Evolutionary conservation across 2,113 vertebrate genomes (phyloP).

Genomic region (Corythoichthys haematopterus): DNA sequence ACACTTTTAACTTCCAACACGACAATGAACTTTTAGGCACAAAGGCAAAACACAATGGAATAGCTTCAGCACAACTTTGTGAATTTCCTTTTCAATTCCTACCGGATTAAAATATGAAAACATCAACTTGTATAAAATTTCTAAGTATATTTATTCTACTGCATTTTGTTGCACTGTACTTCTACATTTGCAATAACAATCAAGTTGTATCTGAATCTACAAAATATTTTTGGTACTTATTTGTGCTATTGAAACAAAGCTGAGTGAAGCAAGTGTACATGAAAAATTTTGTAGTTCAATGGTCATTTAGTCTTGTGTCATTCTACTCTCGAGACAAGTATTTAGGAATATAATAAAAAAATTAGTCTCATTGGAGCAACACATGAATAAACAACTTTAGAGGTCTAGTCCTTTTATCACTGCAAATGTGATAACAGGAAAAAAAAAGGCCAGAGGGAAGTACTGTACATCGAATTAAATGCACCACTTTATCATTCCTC

Average conservation of each 20-base stretch:
- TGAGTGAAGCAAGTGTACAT: background rate
- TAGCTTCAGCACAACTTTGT: too few relatives aligned
- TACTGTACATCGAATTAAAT: background rate
- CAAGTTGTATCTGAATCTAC: too few relatives aligned
- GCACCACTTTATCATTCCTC: background rate
- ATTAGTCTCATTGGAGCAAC: background rate
- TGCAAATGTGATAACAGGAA: background rate
- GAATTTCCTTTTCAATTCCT: too few relatives aligned
- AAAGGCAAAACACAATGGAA: too few relatives aligned
- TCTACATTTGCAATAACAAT: too few relatives aligned
- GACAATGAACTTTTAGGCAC: too few relatives aligned
- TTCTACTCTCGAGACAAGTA: background rate
- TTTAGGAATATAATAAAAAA: background rate
- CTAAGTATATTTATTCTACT: too few relatives aligned
- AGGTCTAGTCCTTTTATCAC: background rate
- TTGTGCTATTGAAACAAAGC: background rate
- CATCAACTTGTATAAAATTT: too few relatives aligned
- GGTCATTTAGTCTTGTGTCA: background rate
- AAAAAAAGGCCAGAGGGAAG: background rate
- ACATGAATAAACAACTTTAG: background rate
- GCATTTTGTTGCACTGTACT: too few relatives aligned
- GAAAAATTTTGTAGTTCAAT: background rate
- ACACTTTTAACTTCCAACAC: too few relatives aligned
- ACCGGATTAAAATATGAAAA: too few relatives aligned
- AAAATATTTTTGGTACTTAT: background rate